Base-by-base conservation (phyloP, 1,140 invertebrate species). In the Cherax quadricarinatus region DNA sequence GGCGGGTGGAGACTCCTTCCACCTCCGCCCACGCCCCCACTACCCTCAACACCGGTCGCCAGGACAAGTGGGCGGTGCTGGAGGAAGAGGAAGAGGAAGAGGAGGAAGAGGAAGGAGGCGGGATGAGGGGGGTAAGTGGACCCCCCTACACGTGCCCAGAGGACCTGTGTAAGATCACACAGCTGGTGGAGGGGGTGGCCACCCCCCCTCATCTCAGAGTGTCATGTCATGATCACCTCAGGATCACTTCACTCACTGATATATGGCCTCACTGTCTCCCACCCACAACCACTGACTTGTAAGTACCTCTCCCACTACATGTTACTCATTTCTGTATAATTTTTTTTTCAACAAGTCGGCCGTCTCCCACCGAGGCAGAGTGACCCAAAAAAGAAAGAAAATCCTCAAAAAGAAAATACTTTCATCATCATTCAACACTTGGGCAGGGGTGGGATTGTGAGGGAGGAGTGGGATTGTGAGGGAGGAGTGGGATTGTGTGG, bases 191-290 rank as follows among this genome's bases (percentile, higher is more conserved):
- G 81, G 82, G 86, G 9, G 78, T 84, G 66, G 41, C 80, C 0
- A 48, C 60, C n/a, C 41, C 14, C 1, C 80, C 88, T 6, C 88
- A 60, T 3, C 41, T 89, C 24, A 90, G 57, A 81, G 88, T 90
- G n/a, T 41, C 53, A 9, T 90, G 88, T n/a, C 88, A 90, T 57
- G 88, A 90, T 24, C 81, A 84, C 48, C 82, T 90, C 3, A 41
- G 49, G 16, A 90, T 90, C 70, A 90, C 88, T 0, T 90, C 88
- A 21, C 82, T 90, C 49, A 75, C 10, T 14, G 88, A 90, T 16
- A 83, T 90, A 51, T 90, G 66, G 80, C 88, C 88, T 14, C 81
- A 90, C 49, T 90, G 88, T 79, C 88, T 90, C 81, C 81, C 81
- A 1, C 81, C 88, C 81, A 75, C 88, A 48, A 90, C 88, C 48